These are phyloP conservation scores for Apamea crenata DNA, from an alignment of 2,888 invertebrate genomes.

Conservation along the genomic window DNA sequence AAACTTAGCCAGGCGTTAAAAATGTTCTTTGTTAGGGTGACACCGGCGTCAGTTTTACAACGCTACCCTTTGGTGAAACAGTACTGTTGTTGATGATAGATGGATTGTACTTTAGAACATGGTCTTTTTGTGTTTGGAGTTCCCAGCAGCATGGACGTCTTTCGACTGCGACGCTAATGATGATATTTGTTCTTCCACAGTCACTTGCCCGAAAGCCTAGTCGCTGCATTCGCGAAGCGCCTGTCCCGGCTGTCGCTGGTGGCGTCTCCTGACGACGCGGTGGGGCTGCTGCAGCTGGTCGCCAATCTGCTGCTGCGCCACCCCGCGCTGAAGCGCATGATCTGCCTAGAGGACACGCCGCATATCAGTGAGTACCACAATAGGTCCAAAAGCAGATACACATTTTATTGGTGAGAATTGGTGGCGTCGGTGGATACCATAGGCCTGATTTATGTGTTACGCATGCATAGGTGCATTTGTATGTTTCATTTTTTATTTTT, in stretches of 20 bases:
- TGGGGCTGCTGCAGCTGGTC: conserved; percentile 94
- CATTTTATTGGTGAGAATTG: not conserved
- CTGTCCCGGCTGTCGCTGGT: conserved; percentile 95
- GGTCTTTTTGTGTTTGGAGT: too few species aligned
- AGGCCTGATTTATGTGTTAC: not conserved
- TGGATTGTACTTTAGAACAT: not conserved
- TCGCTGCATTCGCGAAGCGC: conserved; percentile 98
- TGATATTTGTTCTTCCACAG: conserved; percentile 81
- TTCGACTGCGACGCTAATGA: not conserved
- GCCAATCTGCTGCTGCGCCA: conserved; percentile 96
- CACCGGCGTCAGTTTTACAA: not conserved
- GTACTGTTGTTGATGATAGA: not conserved
- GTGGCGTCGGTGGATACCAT: not conserved
- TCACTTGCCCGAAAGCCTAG: conserved; percentile 96
- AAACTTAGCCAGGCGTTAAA: too few species aligned
- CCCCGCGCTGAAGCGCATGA: conserved; percentile 93
- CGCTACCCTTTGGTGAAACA: not conserved
- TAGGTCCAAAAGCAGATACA: not conserved
- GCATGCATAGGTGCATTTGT: too few species aligned
- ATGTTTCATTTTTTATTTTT: not conserved
- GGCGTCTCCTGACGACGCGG: conserved; percentile 95
- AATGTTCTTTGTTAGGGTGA: not conserved
- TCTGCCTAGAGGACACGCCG: conserved; percentile 82
- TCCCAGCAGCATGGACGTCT: not conserved
- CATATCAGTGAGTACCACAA: conserved; percentile 80